Percentiles rank a stretch among this genome's conserved stretches.
These are phyloP conservation scores for Lepidurus arcticus DNA, from an alignment of 1,140 invertebrate species.

Conservation along the genomic window DNA sequence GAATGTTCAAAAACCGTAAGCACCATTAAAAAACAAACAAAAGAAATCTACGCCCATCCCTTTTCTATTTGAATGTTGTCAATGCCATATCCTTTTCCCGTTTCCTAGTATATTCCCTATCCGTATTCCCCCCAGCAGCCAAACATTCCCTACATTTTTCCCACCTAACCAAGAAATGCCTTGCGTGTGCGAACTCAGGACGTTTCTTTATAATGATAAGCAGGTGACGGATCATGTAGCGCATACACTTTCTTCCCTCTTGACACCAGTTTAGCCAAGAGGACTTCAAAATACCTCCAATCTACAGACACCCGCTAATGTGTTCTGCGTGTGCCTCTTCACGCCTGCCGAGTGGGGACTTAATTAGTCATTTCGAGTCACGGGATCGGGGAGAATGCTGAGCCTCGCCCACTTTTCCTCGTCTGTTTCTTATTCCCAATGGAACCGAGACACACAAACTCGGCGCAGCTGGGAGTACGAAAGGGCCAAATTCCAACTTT, in stretches of 20 bases:
- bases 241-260: neutral
- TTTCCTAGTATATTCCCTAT: neutral
- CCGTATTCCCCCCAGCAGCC: neutral
- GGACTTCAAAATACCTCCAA: neutral
- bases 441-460: neutral
- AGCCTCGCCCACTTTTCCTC: neutral
- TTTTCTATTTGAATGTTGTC: neutral
- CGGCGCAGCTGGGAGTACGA: neutral
- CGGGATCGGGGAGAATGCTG: neutral
- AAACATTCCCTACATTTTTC: neutral
- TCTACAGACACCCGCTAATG: neutral
- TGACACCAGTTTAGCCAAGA: neutral
- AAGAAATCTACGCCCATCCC: neutral
- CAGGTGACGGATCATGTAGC: neutral
- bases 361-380: neutral
- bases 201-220: neutral
- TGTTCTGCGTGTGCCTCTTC: constrained; percentile 5
- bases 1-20: constrained; percentile 4
- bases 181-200: neutral
- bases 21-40: neutral
- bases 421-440: neutral
- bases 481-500: neutral
- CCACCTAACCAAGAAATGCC: neutral
- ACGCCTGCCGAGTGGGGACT: neutral
- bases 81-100: neutral